phyloP scores from a whole-genome alignment of 2,113 vertebrate species.

The Perca flavescens region DNA sequence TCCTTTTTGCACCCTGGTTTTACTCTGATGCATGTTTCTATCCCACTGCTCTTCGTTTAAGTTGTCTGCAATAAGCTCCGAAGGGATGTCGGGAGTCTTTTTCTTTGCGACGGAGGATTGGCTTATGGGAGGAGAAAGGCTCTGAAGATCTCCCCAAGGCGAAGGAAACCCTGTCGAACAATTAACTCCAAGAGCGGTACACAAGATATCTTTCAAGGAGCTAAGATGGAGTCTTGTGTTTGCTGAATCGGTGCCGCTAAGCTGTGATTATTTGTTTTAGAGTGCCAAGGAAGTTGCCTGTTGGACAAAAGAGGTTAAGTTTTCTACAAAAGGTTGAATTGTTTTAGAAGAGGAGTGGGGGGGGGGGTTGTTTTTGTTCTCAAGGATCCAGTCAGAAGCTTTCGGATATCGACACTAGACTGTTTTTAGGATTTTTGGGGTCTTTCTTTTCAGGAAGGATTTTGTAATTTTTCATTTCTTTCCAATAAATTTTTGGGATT shows the following conservation, averaged over 20 bases:
- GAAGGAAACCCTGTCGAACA: slow-evolving; percentile 49
- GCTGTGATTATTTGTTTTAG: slow-evolving; percentile 42
- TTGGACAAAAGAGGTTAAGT: slow-evolving; percentile 33
- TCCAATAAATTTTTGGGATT: slow-evolving; percentile 63
- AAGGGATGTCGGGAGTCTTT: slow-evolving; percentile 60
- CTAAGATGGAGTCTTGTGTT: slow-evolving; percentile 68
- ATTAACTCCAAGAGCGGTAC: slow-evolving; percentile 47
- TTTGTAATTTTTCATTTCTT: slow-evolving; percentile 55
- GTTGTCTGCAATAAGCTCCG: slow-evolving; percentile 38
- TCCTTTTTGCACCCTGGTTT: slow-evolving; percentile 44
- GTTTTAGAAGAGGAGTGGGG: slow-evolving; percentile 40
- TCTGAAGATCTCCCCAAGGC: slow-evolving; percentile 62
- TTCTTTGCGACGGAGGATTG: slow-evolving; percentile 36
- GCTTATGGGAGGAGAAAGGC: slow-evolving; percentile 68
- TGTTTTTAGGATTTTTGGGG: slow-evolving; percentile 67
- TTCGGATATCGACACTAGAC: slow-evolving; percentile 74
- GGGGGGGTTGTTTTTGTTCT: slow-evolving; percentile 57
- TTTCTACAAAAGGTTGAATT: slow-evolving; percentile 24
- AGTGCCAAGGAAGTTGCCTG: slow-evolving; percentile 31
- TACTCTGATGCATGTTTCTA: slow-evolving; percentile 33
- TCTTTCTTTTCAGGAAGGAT: slow-evolving; percentile 67
- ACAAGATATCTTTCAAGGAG: slow-evolving; percentile 53
- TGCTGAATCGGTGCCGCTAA: slow-evolving; percentile 48
- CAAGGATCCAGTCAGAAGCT: slow-evolving; percentile 64
- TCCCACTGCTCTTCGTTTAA: slow-evolving; percentile 25